These are phyloP conservation scores for Phrynosoma platyrhinos DNA, from an alignment of 2,113 vertebrate genomes.

Conservation along the genomic window DNA sequence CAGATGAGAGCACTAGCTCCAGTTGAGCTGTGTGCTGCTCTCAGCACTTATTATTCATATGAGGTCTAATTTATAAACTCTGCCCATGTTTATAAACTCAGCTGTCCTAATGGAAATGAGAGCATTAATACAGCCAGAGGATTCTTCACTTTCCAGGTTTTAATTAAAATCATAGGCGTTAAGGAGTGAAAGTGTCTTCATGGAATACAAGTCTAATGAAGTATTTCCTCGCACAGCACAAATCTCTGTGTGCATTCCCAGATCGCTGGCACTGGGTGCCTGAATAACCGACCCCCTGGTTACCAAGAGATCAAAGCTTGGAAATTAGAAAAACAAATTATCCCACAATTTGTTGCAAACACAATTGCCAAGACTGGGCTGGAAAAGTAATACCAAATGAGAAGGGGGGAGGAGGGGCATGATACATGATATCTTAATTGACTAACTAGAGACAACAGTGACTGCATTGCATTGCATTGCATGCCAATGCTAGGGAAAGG, in stretches of 20 bases:
- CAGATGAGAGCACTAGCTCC: slow-evolving; percentile 70
- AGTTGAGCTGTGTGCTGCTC: slow-evolving; percentile 65
- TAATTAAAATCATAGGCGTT: slow-evolving; percentile 87
- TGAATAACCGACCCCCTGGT: slow-evolving; percentile 49
- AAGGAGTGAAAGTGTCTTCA: slow-evolving; percentile 77
- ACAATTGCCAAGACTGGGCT: slow-evolving; percentile 67
- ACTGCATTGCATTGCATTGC: background rate
- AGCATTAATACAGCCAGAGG: slow-evolving; percentile 82
- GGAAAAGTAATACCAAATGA: slow-evolving; percentile 59
- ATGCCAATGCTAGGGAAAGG: background rate
- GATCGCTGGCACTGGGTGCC: slow-evolving; percentile 57
- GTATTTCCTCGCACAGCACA: slow-evolving; percentile 75
- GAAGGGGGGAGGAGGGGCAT: slow-evolving; percentile 31
- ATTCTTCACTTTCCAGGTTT: slow-evolving; percentile 85
- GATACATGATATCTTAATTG: slow-evolving; percentile 67
- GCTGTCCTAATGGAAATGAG: slow-evolving; percentile 82
- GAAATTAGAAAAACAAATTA: slow-evolving; percentile 80
- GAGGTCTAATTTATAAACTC: slow-evolving; percentile 82
- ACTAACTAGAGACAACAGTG: slow-evolving; percentile 53
- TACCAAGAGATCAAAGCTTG: slow-evolving; percentile 52
- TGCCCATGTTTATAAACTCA: slow-evolving; percentile 82
- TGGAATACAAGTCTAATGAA: slow-evolving; percentile 84
- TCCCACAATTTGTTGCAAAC: slow-evolving; percentile 63
- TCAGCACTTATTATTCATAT: slow-evolving; percentile 75
- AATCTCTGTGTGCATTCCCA: slow-evolving; percentile 73